These are phyloP conservation scores for Neopipo cinnamomea DNA, from an alignment of 2,113 vertebrate genomes.

Conservation along the genomic window DNA sequence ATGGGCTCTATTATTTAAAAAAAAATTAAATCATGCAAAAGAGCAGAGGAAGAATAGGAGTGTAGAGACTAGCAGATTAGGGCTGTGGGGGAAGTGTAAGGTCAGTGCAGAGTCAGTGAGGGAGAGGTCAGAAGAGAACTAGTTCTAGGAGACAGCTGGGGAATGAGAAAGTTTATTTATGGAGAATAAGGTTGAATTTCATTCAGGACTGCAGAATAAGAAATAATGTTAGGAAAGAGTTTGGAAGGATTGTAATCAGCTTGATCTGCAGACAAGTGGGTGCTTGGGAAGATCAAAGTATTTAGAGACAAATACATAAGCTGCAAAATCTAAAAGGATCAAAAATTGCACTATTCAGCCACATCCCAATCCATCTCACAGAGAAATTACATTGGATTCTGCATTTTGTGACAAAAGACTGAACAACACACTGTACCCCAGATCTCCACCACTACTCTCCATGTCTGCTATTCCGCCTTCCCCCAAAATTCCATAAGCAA, in stretches of 20 bases:
- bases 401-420: not conserved
- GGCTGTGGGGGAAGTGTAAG: constrained; percentile 9
- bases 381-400: not conserved
- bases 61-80: not conserved
- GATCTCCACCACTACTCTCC: not conserved
- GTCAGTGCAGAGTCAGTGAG: constrained; percentile 38
- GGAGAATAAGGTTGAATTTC: constrained; percentile 44
- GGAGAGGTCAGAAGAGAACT: constrained; percentile 25
- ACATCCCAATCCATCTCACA: not conserved
- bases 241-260: not conserved
- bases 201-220: constrained; percentile 7
- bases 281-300: not conserved
- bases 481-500: not conserved
- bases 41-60: constrained; percentile 33
- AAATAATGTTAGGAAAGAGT: not conserved
- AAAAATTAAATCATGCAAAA: not conserved
- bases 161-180: constrained; percentile 51
- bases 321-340: not conserved
- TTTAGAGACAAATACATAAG: not conserved
- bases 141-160: constrained; percentile 19
- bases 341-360: not conserved
- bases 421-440: not conserved
- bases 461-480: not conserved
- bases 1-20: not conserved
- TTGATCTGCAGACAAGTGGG: not conserved